These are phyloP conservation scores for Eristalis tenax DNA, from an alignment of 2,888 invertebrate genomes.

Conservation along the genomic window DNA sequence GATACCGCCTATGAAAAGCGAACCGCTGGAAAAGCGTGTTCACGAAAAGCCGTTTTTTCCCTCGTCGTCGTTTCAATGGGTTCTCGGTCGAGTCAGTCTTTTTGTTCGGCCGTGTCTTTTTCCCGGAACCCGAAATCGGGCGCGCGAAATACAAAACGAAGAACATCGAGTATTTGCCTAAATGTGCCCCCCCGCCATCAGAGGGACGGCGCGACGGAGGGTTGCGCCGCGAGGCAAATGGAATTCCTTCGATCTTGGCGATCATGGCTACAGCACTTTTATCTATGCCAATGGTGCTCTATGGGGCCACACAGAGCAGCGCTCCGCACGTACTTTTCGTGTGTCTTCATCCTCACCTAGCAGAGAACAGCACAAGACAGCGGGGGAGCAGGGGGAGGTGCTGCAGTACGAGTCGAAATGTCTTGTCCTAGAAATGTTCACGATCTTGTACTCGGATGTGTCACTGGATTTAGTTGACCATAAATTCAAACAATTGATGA, in stretches of 20 bases:
- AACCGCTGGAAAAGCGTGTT: conserved; percentile 57
- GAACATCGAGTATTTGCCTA: conserved; percentile 56
- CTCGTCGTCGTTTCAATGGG: conserved; percentile 26
- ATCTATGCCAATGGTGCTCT: conserved; percentile 69
- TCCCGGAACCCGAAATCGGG: conserved; percentile 60
- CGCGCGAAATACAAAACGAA: conserved; percentile 67
- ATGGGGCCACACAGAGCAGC: conserved; percentile 41
- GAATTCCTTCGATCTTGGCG: conserved; percentile 56
- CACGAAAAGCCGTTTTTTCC: conserved; percentile 47
- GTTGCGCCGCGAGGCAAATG: conserved; percentile 42
- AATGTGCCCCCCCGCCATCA: conserved; percentile 20
- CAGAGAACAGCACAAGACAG: conserved; percentile 19
- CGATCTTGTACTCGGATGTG: conserved; percentile 73
- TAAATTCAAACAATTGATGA: conserved; percentile 73
- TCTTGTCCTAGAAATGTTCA: conserved; percentile 74
- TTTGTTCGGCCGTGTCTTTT: conserved; percentile 7
- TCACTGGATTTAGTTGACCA: conserved; percentile 73
- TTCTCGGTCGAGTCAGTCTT: background rate
- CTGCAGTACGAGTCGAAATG: conserved; percentile 48
- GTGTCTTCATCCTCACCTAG: conserved; percentile 66
- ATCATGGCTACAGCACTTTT: conserved; percentile 63
- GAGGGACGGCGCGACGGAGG: background rate
- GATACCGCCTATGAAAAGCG: conserved; percentile 21
- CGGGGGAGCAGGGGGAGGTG: conserved; percentile 24
- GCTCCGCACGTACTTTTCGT: conserved; percentile 15